Evolutionary conservation across 1,140 invertebrate species (phyloP).

Genomic region (Philotrypesis tridentata): DNA sequence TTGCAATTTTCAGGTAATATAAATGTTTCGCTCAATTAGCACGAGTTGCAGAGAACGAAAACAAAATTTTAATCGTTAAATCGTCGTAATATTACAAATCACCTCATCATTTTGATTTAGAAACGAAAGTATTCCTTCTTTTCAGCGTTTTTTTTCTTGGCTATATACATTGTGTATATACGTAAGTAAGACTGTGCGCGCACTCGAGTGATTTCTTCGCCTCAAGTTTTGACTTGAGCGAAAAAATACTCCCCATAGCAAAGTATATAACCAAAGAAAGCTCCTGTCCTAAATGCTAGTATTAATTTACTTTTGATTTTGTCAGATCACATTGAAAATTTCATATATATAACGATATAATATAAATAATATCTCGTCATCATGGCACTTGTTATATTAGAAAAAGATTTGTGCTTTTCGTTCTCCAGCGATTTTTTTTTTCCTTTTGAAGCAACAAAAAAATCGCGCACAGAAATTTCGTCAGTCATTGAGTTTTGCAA

Average conservation of each 20-base stretch:
- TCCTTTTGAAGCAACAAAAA: background rate
- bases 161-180: too few relatives aligned
- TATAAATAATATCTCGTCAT: conserved; percentile 13
- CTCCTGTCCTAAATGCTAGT: background rate
- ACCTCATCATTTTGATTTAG: background rate
- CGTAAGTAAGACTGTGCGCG: background rate
- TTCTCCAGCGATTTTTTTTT: background rate
- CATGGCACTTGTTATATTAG: conserved; percentile 2
- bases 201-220: background rate
- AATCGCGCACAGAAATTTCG: background rate
- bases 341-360: conserved; percentile 7
- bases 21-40: too few relatives aligned
- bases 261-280: conserved; percentile 1
- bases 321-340: conserved; percentile 16
- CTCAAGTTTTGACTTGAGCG: background rate
- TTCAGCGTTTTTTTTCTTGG: background rate
- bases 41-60: too few relatives aligned
- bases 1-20: too few relatives aligned
- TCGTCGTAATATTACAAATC: too few relatives aligned
- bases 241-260: background rate
- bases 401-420: background rate
- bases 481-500: conserved; percentile 20
- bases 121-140: background rate
- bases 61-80: too few relatives aligned
- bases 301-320: conserved; percentile 26